Percentiles rank a stretch among this genome's conserved stretches.
Evolutionary conservation across 2,113 vertebrate genomes (phyloP).

Genomic region (Oreotrochilus melanogaster): DNA sequence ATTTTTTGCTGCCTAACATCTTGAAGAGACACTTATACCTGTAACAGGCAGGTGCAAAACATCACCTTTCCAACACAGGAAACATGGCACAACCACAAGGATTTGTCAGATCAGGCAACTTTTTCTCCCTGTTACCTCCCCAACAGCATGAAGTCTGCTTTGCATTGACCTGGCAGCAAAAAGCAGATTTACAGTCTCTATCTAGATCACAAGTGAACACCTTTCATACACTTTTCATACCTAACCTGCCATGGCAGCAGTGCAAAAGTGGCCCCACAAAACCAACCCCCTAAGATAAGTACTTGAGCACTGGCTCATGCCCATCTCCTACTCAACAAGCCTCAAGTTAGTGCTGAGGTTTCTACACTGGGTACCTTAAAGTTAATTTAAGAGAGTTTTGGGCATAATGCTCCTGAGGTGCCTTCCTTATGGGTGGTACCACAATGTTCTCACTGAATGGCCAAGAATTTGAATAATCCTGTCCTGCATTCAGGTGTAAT

Average conservation of each 20-base stretch:
- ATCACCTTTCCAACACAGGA: neutral
- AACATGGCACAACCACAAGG: neutral
- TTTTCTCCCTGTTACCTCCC: slow-evolving; percentile 29
- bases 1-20: slow-evolving; percentile 36
- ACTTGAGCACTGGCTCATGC: rapidly evolving
- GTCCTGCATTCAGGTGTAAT: rapidly evolving
- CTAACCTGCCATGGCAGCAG: neutral
- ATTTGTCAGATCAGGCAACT: slow-evolving; percentile 42
- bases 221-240: neutral
- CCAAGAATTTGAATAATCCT: neutral
- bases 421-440: neutral
- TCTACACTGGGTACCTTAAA: neutral
- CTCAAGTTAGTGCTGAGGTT: neutral
- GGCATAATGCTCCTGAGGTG: neutral
- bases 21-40: slow-evolving; percentile 51
- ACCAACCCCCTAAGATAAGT: rapidly evolving
- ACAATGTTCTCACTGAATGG: neutral
- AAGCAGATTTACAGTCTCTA: neutral
- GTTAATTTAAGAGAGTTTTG: neutral
- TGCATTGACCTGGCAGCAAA: neutral
- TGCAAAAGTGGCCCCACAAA: neutral
- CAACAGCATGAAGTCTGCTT: slow-evolving; percentile 2
- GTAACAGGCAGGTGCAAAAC: slow-evolving; percentile 42
- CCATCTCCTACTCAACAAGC: neutral
- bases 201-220: neutral